Percentiles rank a stretch among this genome's conserved stretches.
Conservation (phyloP, 2,113 vertebrate genomes). For the Protobothrops mucrosquamatus region DNA sequence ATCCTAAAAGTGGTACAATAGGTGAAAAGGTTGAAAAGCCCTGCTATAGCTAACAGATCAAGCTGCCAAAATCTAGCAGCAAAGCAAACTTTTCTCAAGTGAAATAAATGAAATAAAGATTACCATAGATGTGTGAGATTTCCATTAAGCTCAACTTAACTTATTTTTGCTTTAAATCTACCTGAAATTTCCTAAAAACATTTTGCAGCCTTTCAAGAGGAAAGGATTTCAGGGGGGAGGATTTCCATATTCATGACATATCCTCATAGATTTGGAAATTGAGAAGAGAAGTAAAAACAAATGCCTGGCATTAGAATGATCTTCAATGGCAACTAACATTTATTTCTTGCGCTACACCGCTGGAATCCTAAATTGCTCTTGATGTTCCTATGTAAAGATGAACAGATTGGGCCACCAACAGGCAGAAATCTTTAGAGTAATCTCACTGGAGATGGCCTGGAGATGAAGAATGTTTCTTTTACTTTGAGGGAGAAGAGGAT, state of each 20-base stretch:
- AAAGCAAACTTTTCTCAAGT: too few relatives aligned
- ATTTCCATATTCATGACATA: background rate
- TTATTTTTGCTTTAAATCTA: background rate
- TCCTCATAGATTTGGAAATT: background rate
- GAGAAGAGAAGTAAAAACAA: background rate
- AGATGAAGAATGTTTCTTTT: background rate
- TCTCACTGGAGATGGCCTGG: background rate
- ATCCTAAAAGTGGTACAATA: too few relatives aligned
- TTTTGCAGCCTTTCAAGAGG: background rate
- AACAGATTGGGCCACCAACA: background rate
- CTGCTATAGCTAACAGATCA: too few relatives aligned
- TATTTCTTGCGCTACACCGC: background rate
- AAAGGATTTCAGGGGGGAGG: background rate
- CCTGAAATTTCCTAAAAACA: background rate
- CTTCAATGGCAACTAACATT: background rate
- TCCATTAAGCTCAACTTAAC: too few relatives aligned
- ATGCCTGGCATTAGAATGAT: background rate
- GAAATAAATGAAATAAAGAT: too few relatives aligned
- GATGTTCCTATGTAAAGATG: background rate
- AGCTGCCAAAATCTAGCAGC: too few relatives aligned
- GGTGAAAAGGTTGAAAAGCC: too few relatives aligned
- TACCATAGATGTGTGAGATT: too few relatives aligned
- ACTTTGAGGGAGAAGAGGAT: background rate
- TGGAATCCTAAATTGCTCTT: background rate
- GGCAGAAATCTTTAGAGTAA: background rate